Percentiles rank a stretch among this genome's conserved stretches.
Evolutionary conservation across 2,888 invertebrate genomes (phyloP).

Genomic region (Azorinus chamasolen): DNA sequence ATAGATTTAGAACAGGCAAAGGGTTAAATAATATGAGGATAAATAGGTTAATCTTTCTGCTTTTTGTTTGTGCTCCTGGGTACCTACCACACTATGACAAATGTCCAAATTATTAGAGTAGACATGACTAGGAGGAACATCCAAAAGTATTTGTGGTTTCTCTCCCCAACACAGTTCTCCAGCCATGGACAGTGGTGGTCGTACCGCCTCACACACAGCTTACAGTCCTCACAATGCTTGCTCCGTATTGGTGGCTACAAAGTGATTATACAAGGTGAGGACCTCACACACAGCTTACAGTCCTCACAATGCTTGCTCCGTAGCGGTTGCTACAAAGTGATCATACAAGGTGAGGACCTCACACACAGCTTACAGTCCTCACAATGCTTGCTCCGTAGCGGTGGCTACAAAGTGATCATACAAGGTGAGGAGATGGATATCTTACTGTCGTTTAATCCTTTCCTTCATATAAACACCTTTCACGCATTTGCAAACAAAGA

Average conservation of each 20-base stretch:
- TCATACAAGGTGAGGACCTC: constrained; percentile 32
- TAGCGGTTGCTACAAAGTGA: constrained; percentile 83
- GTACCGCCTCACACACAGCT: constrained; percentile 84
- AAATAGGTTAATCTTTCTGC: no score
- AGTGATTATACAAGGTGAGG: neutral
- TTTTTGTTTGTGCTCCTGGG: no score
- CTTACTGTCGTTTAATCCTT: no score
- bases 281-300: constrained; percentile 70
- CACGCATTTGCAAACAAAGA: no score
- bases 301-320: constrained; percentile 86
- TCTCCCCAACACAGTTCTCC: constrained; percentile 86
- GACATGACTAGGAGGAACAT: constrained; percentile 81
- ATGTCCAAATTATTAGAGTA: constrained; percentile 81
- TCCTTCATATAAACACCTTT: no score
- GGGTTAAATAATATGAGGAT: no score
- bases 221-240: constrained; percentile 86
- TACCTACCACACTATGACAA: constrained; percentile 79
- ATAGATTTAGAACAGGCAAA: no score
- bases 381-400: constrained; percentile 85
- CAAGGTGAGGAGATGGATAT: no score
- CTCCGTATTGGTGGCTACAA: constrained; percentile 85
- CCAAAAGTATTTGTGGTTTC: constrained; percentile 86
- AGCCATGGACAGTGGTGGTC: constrained; percentile 87
- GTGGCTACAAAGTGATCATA: constrained; percentile 83
- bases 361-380: constrained; percentile 86